A percentile compares a stretch with the other conserved stretches of the same genome.
Conservation (phyloP, 2,113 vertebrate species). For the Pituophis catenifer region DNA sequence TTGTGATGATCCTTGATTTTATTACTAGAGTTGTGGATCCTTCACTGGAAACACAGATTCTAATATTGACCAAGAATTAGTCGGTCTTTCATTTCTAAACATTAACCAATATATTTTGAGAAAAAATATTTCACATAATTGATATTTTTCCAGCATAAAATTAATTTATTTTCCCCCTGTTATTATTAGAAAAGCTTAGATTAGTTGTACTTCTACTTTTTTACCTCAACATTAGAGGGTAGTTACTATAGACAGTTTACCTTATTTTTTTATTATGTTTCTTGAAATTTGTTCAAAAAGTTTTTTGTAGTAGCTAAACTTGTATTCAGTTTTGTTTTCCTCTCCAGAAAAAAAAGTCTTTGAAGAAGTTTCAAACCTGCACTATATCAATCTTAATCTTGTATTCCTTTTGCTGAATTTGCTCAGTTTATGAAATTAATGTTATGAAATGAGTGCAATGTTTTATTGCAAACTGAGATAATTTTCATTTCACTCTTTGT, state of each 20-base stretch:
- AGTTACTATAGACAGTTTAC: not conserved
- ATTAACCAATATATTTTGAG: not conserved
- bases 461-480: not conserved
- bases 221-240: not conserved
- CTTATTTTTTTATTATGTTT: not conserved
- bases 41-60: not conserved
- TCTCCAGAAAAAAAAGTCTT: not conserved
- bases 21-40: not conserved
- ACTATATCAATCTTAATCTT: not conserved
- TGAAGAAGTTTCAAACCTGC: not conserved
- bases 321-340: not conserved
- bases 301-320: not conserved
- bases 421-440: not conserved
- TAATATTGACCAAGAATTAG: not conserved
- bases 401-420: conserved; percentile 7
- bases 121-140: not conserved
- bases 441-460: not conserved
- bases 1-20: not conserved
- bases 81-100: not conserved
- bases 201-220: not conserved
- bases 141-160: not conserved
- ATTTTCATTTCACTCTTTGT: not conserved
- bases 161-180: not conserved
- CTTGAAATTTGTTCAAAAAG: not conserved
- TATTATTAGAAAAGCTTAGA: not conserved